Conservation (phyloP, 64 coral and sea anemone genomes). For the Trachythela sp. region DNA sequence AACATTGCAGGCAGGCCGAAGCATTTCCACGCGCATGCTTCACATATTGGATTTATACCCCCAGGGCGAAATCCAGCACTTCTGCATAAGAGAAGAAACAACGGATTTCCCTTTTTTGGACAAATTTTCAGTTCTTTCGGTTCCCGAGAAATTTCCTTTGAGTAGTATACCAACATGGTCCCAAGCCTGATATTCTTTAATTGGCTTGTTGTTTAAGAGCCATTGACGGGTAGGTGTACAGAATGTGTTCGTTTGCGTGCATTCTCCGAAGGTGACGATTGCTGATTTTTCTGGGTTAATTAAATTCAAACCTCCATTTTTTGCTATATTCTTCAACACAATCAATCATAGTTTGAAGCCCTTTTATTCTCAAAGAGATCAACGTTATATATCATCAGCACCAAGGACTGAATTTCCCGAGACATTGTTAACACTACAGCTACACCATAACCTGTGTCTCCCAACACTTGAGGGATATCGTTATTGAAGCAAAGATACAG, state of each 20-base stretch:
- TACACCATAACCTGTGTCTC: not conserved
- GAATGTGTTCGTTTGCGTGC: too few species aligned
- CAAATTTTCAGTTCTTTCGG: too few species aligned
- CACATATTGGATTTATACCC: not conserved
- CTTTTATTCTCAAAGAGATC: not conserved
- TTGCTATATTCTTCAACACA: not conserved
- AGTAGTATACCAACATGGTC: too few species aligned
- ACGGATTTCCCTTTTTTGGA: too few species aligned
- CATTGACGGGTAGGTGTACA: too few species aligned
- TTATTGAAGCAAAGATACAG: constrained; percentile 1
- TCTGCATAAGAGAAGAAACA: too few species aligned
- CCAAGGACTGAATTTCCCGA: not conserved
- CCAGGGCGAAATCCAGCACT: too few species aligned
- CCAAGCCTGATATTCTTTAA: too few species aligned
- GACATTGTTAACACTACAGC: not conserved
- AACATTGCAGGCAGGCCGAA: not conserved
- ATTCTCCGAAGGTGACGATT: too few species aligned
- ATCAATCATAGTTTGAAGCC: not conserved
- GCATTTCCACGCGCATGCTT: not conserved
- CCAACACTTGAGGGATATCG: not conserved
- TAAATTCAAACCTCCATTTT: not conserved
- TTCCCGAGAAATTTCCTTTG: too few species aligned
- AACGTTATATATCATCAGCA: not conserved
- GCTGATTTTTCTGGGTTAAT: not conserved
- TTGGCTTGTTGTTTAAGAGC: too few species aligned